Conservation (phyloP, 2,113 vertebrate genomes). For the Cinclus mexicanus region DNA sequence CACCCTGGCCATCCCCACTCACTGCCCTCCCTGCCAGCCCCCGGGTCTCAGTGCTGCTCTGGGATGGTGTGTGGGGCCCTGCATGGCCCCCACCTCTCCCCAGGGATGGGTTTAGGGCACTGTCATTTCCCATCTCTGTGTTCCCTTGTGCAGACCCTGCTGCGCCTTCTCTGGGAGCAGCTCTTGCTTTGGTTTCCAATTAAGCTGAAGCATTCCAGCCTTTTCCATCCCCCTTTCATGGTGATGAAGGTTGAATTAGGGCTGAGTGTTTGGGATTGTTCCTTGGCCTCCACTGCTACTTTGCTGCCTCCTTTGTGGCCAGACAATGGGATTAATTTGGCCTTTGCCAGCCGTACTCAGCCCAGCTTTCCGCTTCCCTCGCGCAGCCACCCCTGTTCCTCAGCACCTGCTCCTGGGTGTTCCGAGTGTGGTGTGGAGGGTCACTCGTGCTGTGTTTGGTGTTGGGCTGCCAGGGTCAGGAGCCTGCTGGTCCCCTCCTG, state of each 20-base stretch:
- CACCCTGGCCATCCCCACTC: rapidly evolving
- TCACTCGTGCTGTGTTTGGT: neutral
- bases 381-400: constrained; percentile 66
- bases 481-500: neutral
- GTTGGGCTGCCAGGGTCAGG: neutral
- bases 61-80: neutral
- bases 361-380: constrained; percentile 84
- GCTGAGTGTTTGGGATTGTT: constrained; percentile 37
- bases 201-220: constrained; percentile 15
- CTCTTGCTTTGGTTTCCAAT: constrained; percentile 34
- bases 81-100: neutral
- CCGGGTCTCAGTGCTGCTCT: rapidly evolving
- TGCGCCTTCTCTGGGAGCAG: neutral
- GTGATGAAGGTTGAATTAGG: constrained; percentile 18
- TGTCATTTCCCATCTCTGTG: neutral
- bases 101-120: neutral
- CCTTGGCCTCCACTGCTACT: constrained; percentile 80
- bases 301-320: constrained; percentile 81
- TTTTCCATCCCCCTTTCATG: constrained; percentile 25
- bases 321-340: constrained; percentile 86
- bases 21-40: neutral
- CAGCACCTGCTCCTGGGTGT: constrained; percentile 11
- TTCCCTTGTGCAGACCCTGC: neutral
- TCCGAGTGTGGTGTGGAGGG: neutral
- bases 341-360: constrained; percentile 77